Evolutionary conservation across 1,140 invertebrate species (phyloP), one percentile per base, ranked within the genome.

Genomic region (Elymnias hypermnestra): DNA sequence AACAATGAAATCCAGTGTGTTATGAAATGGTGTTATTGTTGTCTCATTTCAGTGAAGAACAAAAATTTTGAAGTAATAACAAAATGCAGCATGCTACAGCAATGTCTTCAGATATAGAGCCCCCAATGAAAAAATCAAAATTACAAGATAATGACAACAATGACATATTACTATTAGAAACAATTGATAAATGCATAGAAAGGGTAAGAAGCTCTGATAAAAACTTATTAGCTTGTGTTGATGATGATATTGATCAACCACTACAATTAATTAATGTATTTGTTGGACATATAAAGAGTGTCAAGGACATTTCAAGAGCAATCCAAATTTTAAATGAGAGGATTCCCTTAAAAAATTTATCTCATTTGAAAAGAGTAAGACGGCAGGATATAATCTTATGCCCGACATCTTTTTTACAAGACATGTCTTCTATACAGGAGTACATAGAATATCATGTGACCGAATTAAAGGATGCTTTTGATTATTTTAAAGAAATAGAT

Each of bases 291-390:
- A 73, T 94, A 12, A 86, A 81, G 38, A 84, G 91, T 26, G 88
- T 88, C 9, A 91, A 90, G 65, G 74, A 89, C 8, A 91, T 91
- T n/a, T 91, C 91, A 2, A 87, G 77, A 49, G 87, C 91, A 0
- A 89, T 95, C 13, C 48, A 86, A 17, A 70, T 87, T 29, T 61
- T 93, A 17, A 90, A 89, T 70, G 69, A 84, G 57, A 88, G 83
- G 45, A 58, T 87, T 47, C 90, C 87, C 8, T 74, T 94, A 15
- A 88, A 88, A 1, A 76, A 86, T 9, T 87, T 95, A 10, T 83
- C 87, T 19, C 93, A 95, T 77, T 76, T 96, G 7, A 96, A 95
- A 69, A 88, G 94, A 37, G 91, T 93, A 2, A n/a, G 86, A n/a
- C 86, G 87, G 3, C 82, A 77, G n/a, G 84, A 89, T 5, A 79